These are phyloP conservation scores for Globodera rostochiensis DNA, from an alignment of 1,140 invertebrate species.

Conservation along the genomic window DNA sequence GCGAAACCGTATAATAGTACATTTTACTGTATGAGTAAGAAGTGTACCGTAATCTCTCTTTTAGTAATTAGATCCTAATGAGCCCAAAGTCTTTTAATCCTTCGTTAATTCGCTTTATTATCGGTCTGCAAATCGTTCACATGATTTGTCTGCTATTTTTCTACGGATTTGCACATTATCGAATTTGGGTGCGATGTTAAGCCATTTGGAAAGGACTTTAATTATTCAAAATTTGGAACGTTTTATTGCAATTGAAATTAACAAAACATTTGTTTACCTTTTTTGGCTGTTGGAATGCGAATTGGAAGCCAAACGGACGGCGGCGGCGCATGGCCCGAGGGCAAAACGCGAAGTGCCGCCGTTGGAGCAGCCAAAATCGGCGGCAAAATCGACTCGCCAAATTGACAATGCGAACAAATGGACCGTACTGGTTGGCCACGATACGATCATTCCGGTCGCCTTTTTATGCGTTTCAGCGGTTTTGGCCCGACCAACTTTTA, in stretches of 20 bases:
- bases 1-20: too few species aligned
- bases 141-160: conserved; percentile 20
- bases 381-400: conserved; percentile 16
- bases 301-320: conserved; percentile 6
- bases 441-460: conserved; percentile 64
- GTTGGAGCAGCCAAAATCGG: background rate
- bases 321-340: background rate
- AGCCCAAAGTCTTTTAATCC: background rate
- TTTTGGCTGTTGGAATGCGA: conserved; percentile 3
- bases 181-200: conserved; percentile 8
- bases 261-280: background rate
- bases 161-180: conserved; percentile 21
- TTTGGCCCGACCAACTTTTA: too few species aligned
- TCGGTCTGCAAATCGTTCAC: background rate
- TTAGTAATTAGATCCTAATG: background rate
- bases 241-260: background rate
- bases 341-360: conserved; percentile 9
- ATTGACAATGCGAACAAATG: conserved; percentile 54
- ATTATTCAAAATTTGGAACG: background rate
- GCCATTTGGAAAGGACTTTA: background rate
- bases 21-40: too few species aligned
- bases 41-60: too few species aligned
- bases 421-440: conserved; percentile 61
- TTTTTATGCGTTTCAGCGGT: too few species aligned
- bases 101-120: background rate